Conservation (phyloP, 2,113 vertebrate genomes). For the Hyperoodon ampullatus region DNA sequence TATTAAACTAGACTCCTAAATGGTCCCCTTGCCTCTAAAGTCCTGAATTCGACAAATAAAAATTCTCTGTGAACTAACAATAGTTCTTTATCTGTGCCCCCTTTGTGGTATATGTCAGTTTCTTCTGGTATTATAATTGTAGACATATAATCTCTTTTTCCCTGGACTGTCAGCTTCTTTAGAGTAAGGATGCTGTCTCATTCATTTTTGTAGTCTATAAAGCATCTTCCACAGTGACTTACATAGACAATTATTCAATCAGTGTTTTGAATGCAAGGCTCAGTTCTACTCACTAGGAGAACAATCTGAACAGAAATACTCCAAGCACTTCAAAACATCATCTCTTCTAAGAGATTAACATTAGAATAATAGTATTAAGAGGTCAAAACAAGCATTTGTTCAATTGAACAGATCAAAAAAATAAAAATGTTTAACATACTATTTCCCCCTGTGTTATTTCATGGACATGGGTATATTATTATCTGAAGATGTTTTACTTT, state of each 20-base stretch:
- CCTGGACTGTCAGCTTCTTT: neutral
- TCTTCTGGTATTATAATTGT: neutral
- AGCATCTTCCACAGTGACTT: neutral
- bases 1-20: neutral
- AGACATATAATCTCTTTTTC: neutral
- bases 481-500: neutral
- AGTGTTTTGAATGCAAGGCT: neutral
- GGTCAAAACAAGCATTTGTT: constrained; percentile 8
- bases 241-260: neutral
- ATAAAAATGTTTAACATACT: neutral
- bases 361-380: constrained; percentile 30
- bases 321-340: neutral
- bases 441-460: neutral
- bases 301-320: neutral
- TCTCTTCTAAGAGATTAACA: neutral
- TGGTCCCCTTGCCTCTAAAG: neutral
- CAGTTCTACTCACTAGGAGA: neutral
- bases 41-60: neutral
- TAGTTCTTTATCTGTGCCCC: neutral
- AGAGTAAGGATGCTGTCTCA: neutral
- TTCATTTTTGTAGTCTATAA: neutral
- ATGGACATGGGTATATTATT: neutral
- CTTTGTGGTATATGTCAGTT: neutral
- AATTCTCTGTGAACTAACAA: neutral
- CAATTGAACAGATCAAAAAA: neutral